Evolutionary conservation across 2,797 vertebrate species (phyloP).

Genomic region (Varecia variegata): DNA sequence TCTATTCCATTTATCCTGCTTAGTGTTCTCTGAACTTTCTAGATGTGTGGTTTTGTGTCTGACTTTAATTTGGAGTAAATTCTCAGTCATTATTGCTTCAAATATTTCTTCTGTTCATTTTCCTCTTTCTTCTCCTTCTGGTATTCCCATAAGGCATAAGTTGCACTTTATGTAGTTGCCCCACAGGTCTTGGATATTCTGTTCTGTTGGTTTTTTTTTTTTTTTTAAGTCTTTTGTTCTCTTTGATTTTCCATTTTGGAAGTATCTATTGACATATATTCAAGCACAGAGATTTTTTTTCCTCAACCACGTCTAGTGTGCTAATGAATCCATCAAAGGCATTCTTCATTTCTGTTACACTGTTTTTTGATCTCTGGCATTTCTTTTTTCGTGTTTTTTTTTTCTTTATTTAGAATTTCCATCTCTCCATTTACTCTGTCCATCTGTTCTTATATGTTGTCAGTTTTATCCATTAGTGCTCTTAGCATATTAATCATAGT

Average conservation of each 20-base stretch:
- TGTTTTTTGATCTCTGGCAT: background rate
- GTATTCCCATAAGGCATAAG: background rate
- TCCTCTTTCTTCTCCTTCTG: background rate
- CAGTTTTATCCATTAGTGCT: background rate
- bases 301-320: background rate
- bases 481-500: background rate
- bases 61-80: background rate
- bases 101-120: background rate
- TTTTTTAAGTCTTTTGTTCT: background rate
- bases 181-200: background rate
- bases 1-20: background rate
- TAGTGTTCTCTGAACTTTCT: background rate
- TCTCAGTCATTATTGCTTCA: background rate
- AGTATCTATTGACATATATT: background rate
- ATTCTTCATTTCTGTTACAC: background rate
- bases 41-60: background rate
- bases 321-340: background rate
- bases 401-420: background rate
- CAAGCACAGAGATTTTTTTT: background rate
- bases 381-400: background rate
- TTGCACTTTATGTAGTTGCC: background rate
- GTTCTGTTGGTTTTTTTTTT: background rate
- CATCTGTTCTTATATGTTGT: background rate
- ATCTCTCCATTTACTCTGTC: background rate
- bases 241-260: background rate